phyloP scores from a whole-genome alignment of 2,888 invertebrate species.

The Limnephilus marmoratus region DNA sequence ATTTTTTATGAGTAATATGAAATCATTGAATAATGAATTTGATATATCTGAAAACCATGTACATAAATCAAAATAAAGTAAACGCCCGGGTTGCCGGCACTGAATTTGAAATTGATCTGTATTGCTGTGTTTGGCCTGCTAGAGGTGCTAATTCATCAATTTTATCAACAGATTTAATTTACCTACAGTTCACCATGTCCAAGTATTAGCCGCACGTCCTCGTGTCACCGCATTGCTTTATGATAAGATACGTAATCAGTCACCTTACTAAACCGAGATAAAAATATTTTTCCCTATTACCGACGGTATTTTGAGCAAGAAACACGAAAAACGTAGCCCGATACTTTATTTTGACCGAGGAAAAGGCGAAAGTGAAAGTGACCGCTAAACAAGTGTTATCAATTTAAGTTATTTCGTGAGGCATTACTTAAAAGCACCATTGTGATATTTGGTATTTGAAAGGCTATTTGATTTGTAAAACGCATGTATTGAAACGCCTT shows the following conservation, averaged over 20 bases:
- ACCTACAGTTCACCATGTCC: not conserved
- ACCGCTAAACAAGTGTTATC: not conserved
- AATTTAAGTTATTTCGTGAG: not conserved
- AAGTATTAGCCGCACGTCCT: not conserved
- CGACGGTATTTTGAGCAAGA: not conserved
- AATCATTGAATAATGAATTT: too few relatives aligned
- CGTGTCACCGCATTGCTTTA: slow-evolving; percentile 22
- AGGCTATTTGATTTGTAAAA: not conserved
- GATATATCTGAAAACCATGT: too few relatives aligned
- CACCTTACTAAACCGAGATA: slow-evolving; percentile 33
- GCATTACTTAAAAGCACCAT: not conserved
- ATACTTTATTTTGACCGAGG: not conserved
- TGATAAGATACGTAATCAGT: slow-evolving; percentile 47
- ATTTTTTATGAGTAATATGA: too few relatives aligned
- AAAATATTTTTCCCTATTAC: not conserved
- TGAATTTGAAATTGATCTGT: too few relatives aligned
- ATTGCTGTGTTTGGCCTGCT: not conserved
- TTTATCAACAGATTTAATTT: not conserved
- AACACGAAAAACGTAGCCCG: not conserved
- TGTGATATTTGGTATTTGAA: not conserved
- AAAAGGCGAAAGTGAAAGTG: not conserved
- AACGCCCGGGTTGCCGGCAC: too few relatives aligned
- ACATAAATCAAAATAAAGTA: too few relatives aligned
- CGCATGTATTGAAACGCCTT: not conserved
- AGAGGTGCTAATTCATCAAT: not conserved